Evolutionary conservation across 2,113 vertebrate species (phyloP).

Genomic region (Speoplatyrhinus poulsoni): DNA sequence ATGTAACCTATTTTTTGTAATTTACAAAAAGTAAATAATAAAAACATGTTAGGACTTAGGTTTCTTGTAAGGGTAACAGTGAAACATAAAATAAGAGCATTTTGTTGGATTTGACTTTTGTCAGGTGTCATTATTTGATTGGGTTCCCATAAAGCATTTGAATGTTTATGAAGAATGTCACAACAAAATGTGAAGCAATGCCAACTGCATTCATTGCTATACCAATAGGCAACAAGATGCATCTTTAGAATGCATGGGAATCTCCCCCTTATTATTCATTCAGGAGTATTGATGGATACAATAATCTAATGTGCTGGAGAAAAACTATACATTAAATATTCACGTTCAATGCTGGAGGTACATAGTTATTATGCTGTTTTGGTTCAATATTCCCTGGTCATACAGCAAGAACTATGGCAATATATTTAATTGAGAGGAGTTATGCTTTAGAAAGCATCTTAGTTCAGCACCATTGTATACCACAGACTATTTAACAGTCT

Average conservation of each 20-base stretch:
- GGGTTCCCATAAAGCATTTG: not conserved
- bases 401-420: constrained; percentile 17
- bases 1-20: not conserved
- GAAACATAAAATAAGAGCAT: constrained; percentile 6
- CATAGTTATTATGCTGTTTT: constrained; percentile 20
- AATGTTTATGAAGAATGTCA: not conserved
- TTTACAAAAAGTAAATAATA: not conserved
- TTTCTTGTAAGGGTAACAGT: constrained; percentile 2
- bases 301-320: not conserved
- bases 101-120: constrained; percentile 9
- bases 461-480: constrained; percentile 44
- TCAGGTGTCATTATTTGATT: not conserved
- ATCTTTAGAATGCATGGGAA: not conserved
- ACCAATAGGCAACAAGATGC: not conserved
- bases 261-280: not conserved
- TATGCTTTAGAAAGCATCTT: constrained; percentile 28
- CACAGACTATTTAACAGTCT: constrained; percentile 9
- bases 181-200: constrained; percentile 1
- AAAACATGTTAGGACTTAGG: not conserved
- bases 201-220: constrained; percentile 21
- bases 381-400: constrained; percentile 19
- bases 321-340: constrained; percentile 31
- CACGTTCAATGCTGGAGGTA: constrained; percentile 15
- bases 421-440: constrained; percentile 1
- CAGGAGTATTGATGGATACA: not conserved